Evolutionary conservation across 2,797 vertebrate genomes (phyloP).

Genomic region (Chelon auratus): DNA sequence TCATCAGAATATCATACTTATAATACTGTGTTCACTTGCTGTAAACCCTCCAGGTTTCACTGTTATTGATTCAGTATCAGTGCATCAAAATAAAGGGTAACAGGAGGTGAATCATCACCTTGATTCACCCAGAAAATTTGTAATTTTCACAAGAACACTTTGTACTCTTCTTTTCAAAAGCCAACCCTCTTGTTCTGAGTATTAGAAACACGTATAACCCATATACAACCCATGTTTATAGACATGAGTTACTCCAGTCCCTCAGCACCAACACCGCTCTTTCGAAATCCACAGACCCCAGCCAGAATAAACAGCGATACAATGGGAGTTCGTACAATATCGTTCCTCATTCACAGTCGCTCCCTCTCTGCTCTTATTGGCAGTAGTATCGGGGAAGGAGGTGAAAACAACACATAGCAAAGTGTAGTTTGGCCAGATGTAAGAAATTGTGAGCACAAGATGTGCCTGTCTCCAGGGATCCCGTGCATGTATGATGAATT

Average conservation of each 20-base stretch:
- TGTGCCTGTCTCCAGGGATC: conserved; percentile 40
- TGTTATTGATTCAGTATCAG: not conserved
- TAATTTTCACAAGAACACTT: conserved; percentile 17
- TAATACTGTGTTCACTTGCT: not conserved
- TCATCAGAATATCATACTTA: not conserved
- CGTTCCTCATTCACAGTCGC: conserved; percentile 31
- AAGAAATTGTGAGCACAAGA: conserved; percentile 26
- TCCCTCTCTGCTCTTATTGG: conserved; percentile 49
- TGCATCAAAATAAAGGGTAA: not conserved
- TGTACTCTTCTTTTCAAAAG: conserved; percentile 5
- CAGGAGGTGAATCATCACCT: not conserved
- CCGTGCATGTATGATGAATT: conserved; percentile 38
- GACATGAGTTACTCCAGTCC: conserved; percentile 31
- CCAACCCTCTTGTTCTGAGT: not conserved
- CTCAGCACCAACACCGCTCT: conserved; percentile 39
- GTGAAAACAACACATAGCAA: conserved; percentile 28
- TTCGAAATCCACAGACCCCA: conserved; percentile 42
- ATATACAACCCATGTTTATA: conserved; percentile 24
- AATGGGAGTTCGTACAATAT: conserved; percentile 34
- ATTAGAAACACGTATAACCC: conserved; percentile 14
- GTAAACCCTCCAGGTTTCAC: too few species aligned
- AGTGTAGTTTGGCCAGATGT: conserved; percentile 53
- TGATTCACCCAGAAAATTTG: too few species aligned
- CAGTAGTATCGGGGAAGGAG: conserved; percentile 26
- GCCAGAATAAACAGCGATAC: conserved; percentile 67